Evolutionary conservation across 2,888 invertebrate species (phyloP), one percentile per base, ranked within the genome.

Genomic region (Adineta ricciae): DNA sequence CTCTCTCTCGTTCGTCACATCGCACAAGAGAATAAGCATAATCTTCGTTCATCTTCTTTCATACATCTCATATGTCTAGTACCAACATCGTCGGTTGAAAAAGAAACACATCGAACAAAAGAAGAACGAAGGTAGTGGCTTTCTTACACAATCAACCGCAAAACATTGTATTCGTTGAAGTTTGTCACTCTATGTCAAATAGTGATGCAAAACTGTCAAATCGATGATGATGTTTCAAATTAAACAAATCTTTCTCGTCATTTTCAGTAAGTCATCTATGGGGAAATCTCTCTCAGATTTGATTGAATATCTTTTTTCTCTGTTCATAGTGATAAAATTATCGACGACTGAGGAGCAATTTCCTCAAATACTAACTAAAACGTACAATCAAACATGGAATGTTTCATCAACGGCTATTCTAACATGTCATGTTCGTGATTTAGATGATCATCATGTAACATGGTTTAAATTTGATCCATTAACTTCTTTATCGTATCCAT

Each of bases 401-500:
- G 2, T 41, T 21, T n/a, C 41, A 0, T 38, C 38, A 0, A 78
- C n/a, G 24, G 78, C 78, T 41, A 38, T 41, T 21, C 14, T 78
- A 41, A 78, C 78, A 41, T 78, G 78, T 78, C 78, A 78, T 78
- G 36, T 78, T 41, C 38, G 24, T 41, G n/a, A 78, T n/a, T 41
- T 78, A n/a, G 78, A 32, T 41, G 38, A 38, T 24, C 78, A 78
- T 78, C 78, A 78, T 78, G 78, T 78, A n/a, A 78, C 78, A 41
- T 78, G 78, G 78, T 78, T 78, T 24, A 78, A 78, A 78, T 41
- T 36, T 41, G 78, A 78, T 78, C n/a, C 78, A 24, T 64, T 24
- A 32, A 64, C 64, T 16, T 64, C 32, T 14, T 14, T 7, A 64
- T 32, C 32, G 5, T 32, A 64, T 41, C 78, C 78, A n/a, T 78